Percentiles rank a stretch among this genome's conserved stretches.
phyloP scores from a whole-genome alignment of 1,140 invertebrate species.

The Diabrotica undecimpunctata region DNA sequence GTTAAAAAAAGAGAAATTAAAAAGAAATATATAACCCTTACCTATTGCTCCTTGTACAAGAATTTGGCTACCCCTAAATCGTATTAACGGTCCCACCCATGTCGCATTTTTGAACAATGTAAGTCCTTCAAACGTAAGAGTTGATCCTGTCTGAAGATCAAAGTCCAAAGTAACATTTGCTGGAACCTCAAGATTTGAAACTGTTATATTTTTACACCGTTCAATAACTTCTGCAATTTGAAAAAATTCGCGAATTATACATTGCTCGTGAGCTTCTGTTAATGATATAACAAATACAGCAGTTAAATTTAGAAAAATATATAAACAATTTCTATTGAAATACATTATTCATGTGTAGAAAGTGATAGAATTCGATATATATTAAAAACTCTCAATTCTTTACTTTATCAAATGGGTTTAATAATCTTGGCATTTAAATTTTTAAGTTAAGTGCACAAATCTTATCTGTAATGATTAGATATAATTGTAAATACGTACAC shows the following conservation, averaged over 20 bases:
- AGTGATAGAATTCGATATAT: no score
- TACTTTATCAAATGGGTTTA: no score
- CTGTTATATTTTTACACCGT: background rate
- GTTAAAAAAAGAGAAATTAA: background rate
- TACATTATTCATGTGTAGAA: no score
- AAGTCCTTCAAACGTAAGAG: slow-evolving; percentile 5
- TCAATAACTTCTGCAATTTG: slow-evolving; percentile 4
- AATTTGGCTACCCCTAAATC: background rate
- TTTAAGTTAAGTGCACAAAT: no score
- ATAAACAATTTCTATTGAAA: no score
- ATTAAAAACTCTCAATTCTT: no score
- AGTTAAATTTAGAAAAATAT: no score
- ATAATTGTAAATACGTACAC: no score
- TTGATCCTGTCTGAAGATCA: slow-evolving; percentile 4
- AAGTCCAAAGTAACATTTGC: slow-evolving; percentile 3
- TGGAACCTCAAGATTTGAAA: slow-evolving; percentile 9
- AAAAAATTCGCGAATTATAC: background rate
- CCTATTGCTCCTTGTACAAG: slow-evolving; percentile 1
- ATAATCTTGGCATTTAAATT: no score
- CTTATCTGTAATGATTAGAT: no score
- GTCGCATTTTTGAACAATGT: background rate
- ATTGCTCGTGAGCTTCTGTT: background rate
- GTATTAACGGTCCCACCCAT: slow-evolving; percentile 4
- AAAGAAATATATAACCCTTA: background rate
- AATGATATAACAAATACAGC: no score